Evolutionary conservation across 2,888 invertebrate genomes (phyloP).

Genomic region (Aleiodes testaceus): DNA sequence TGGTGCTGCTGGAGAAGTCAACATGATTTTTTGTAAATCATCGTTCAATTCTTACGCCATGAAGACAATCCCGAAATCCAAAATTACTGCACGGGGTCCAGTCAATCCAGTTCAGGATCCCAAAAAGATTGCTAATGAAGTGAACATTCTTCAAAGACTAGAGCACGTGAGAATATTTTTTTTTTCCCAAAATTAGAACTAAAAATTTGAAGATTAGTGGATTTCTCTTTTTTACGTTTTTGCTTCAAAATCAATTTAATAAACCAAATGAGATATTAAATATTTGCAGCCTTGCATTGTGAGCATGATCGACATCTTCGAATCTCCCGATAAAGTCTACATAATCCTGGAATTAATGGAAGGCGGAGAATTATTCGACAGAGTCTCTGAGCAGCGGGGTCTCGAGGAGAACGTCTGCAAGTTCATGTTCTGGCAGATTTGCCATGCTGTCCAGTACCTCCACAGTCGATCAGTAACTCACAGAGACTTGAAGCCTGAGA

Average conservation of each 20-base stretch:
- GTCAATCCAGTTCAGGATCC: constrained; percentile 76
- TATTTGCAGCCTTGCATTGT: constrained; percentile 85
- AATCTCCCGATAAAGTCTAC: constrained; percentile 83
- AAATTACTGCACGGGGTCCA: constrained; percentile 62
- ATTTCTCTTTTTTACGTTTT: too few species aligned
- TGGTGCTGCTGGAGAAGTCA: constrained; percentile 90
- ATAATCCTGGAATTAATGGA: constrained; percentile 91
- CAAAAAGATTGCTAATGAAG: constrained; percentile 83
- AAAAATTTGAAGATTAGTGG: too few species aligned
- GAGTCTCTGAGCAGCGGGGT: constrained; percentile 77
- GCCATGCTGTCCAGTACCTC: constrained; percentile 87
- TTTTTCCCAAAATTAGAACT: constrained; percentile 4
- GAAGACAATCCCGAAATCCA: constrained; percentile 86
- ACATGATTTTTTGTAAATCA: constrained; percentile 73
- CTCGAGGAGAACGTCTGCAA: constrained; percentile 83
- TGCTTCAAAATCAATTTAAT: too few species aligned
- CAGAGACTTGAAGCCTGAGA: constrained; percentile 85
- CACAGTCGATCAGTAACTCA: constrained; percentile 87
- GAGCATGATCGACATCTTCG: constrained; percentile 85
- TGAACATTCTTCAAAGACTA: constrained; percentile 84
- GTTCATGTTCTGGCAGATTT: constrained; percentile 89
- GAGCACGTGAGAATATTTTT: constrained; percentile 81
- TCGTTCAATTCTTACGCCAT: constrained; percentile 85
- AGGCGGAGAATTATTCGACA: constrained; percentile 89
- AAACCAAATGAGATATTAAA: not conserved